Evolutionary conservation across 2,113 vertebrate genomes (phyloP).

Genomic region (Ivindomyrus marchei): DNA sequence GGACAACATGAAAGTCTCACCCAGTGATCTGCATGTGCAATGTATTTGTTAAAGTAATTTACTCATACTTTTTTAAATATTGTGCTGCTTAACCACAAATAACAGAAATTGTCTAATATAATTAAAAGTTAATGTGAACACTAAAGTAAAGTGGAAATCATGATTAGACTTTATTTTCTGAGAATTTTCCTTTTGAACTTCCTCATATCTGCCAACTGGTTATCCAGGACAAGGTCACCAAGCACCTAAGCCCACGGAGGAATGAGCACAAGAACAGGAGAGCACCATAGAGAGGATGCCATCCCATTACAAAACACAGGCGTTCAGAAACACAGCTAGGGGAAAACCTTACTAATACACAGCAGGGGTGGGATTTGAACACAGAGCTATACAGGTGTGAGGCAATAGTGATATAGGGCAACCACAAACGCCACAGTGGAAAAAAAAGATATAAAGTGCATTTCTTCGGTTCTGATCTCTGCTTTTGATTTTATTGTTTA

Average conservation of each 20-base stretch:
- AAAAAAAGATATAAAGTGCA: not conserved
- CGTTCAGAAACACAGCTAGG: not conserved
- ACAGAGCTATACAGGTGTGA: not conserved
- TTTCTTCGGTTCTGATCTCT: not conserved
- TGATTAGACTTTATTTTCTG: not conserved
- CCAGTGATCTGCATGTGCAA: not conserved
- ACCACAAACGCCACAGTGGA: not conserved
- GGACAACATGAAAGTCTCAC: not conserved
- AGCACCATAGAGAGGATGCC: not conserved
- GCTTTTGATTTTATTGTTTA: not conserved
- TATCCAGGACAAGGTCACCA: not conserved
- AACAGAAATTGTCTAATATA: not conserved
- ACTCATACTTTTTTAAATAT: constrained; percentile 6
- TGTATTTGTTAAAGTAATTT: not conserved
- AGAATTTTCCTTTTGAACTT: not conserved
- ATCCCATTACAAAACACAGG: not conserved
- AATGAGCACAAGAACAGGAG: not conserved
- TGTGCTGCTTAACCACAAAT: not conserved
- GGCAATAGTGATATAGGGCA: not conserved
- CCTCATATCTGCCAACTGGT: not conserved
- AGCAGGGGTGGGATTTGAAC: not conserved
- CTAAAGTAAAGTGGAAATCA: not conserved
- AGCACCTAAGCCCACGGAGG: not conserved
- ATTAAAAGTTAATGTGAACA: not conserved
- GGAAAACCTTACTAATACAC: not conserved